phyloP scores from a whole-genome alignment of 1,140 invertebrate species.

The Psix sp. region DNA sequence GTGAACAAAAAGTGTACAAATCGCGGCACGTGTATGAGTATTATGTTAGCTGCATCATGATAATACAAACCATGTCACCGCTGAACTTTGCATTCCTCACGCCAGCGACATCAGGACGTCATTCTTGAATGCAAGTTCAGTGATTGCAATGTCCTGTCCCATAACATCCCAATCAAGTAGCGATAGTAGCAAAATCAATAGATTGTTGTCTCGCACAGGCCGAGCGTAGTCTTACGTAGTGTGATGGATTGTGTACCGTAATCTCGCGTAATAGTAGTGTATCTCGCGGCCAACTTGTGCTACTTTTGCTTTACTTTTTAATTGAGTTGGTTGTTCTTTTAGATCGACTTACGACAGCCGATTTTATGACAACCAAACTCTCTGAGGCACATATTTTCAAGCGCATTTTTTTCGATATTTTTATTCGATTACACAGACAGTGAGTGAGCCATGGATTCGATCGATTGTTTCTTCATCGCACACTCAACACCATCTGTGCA shows the following conservation, averaged over 20 bases:
- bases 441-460: constrained; percentile 74
- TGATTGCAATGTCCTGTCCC: constrained; percentile 70
- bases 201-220: constrained; percentile 76
- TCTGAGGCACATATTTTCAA: constrained; percentile 75
- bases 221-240: constrained; percentile 72
- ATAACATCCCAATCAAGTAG: constrained; percentile 72
- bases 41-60: constrained; percentile 71
- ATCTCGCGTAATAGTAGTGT: constrained; percentile 63
- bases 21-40: constrained; percentile 58
- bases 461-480: constrained; percentile 71
- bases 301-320: constrained; percentile 57
- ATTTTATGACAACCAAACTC: constrained; percentile 70
- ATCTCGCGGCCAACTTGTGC: constrained; percentile 72
- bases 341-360: neutral
- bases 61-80: constrained; percentile 76
- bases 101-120: constrained; percentile 61
- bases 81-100: constrained; percentile 73
- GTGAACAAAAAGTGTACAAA: constrained; percentile 14
- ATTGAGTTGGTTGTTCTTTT: constrained; percentile 18
- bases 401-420: constrained; percentile 67
- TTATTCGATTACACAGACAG: constrained; percentile 69
- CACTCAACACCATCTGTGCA: constrained; percentile 76
- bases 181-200: constrained; percentile 77
- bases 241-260: constrained; percentile 65
- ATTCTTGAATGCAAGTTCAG: constrained; percentile 74